phyloP scores from a whole-genome alignment of 92 coral and sea anemone species.

The Anthopleura xanthogrammica region DNA sequence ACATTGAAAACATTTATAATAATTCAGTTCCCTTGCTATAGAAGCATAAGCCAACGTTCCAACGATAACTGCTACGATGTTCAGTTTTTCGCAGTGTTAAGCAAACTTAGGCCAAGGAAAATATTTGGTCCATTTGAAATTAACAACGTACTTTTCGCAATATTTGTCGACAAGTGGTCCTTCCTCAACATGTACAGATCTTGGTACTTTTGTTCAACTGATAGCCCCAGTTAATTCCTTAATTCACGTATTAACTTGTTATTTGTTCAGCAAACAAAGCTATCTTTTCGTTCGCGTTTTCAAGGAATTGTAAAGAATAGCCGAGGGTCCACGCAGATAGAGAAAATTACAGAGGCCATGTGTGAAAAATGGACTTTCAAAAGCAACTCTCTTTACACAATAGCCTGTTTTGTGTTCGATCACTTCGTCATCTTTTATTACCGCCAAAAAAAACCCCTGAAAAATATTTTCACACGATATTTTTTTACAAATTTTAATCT shows the following conservation, averaged over 20 bases:
- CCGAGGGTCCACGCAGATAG: neutral
- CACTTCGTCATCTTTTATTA: neutral
- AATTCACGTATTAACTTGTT: constrained; percentile 3
- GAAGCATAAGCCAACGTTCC: neutral
- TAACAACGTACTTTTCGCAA: no score
- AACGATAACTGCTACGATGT: neutral
- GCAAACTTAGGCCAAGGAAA: no score
- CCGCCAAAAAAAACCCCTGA: neutral
- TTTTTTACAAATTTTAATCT: no score
- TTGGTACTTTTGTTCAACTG: constrained; percentile 5
- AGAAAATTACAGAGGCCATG: neutral
- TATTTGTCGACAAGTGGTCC: neutral
- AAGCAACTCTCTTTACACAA: neutral
- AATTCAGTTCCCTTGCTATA: neutral
- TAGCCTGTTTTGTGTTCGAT: neutral
- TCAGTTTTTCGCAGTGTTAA: neutral
- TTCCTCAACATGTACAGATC: neutral
- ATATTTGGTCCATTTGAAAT: no score
- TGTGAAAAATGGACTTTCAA: neutral
- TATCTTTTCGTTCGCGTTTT: neutral
- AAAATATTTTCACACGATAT: no score
- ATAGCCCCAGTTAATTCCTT: neutral
- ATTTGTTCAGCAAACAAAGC: constrained; percentile 8
- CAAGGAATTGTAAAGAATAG: neutral
- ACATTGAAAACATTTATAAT: neutral